These are phyloP conservation scores for Drosophila chauvacae DNA, from an alignment of 1,140 invertebrate genomes.

Conservation along the genomic window DNA sequence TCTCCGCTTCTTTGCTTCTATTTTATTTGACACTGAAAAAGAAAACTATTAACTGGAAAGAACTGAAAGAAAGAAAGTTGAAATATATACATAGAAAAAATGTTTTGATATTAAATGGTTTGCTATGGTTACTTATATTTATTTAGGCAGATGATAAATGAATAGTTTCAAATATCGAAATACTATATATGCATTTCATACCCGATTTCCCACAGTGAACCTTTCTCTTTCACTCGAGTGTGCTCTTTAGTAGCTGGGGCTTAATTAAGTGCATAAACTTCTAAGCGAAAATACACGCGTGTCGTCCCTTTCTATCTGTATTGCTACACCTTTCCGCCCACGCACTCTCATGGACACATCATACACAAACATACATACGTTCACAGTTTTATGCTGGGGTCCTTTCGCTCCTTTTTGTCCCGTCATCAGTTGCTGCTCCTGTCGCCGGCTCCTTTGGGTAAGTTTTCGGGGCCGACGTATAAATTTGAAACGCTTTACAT, in stretches of 20 bases:
- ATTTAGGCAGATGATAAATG: neutral
- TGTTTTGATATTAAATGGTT: neutral
- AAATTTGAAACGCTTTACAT: slow-evolving; percentile 77
- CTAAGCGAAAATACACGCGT: slow-evolving; percentile 63
- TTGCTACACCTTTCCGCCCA: slow-evolving; percentile 25
- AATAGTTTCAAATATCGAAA: neutral
- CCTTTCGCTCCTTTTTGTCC: slow-evolving; percentile 28
- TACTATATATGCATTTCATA: neutral
- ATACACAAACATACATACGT: neutral
- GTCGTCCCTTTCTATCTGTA: slow-evolving; percentile 11
- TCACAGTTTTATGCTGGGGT: slow-evolving; percentile 30
- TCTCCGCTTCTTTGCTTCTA: slow-evolving; percentile 13
- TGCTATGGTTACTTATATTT: neutral
- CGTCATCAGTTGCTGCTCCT: slow-evolving; percentile 62
- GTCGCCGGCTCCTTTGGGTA: slow-evolving; percentile 49
- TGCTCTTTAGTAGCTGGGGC: slow-evolving; percentile 41
- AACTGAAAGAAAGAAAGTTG: too few species aligned
- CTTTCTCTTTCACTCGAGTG: slow-evolving; percentile 17
- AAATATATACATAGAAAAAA: neutral
- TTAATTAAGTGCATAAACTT: slow-evolving; percentile 75
- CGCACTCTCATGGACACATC: slow-evolving; percentile 3
- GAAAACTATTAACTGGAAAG: neutral
- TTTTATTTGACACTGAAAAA: slow-evolving; percentile 6
- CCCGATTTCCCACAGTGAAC: neutral
- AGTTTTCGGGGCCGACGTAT: slow-evolving; percentile 68